phyloP scores from a whole-genome alignment of 2,888 invertebrate species.

The Apodemia mormo region DNA sequence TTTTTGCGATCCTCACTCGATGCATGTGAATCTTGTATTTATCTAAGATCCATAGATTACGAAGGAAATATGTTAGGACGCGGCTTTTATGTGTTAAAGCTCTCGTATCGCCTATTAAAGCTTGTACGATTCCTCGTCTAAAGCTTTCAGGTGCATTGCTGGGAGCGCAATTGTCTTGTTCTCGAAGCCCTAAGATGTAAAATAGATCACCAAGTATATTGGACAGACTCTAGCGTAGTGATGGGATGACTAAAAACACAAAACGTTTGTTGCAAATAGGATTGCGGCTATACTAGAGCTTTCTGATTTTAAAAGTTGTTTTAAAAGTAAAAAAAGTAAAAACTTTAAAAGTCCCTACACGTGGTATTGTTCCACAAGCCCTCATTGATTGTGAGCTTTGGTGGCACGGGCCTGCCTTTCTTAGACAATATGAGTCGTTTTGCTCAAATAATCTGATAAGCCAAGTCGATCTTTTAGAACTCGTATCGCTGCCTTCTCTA shows the following conservation, averaged over 20 bases:
- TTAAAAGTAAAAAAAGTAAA: too few relatives aligned
- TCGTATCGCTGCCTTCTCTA: background rate
- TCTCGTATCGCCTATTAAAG: constrained; percentile 25
- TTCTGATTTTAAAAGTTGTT: background rate
- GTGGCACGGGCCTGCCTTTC: constrained; percentile 28
- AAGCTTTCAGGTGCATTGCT: constrained; percentile 34
- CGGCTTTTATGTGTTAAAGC: constrained; percentile 28
- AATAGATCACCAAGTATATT: constrained; percentile 21
- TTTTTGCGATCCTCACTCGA: constrained; percentile 33
- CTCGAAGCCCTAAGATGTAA: constrained; percentile 21
- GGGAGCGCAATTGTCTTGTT: constrained; percentile 23
- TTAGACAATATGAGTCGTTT: constrained; percentile 2
- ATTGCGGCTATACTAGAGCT: background rate
- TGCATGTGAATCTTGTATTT: constrained; percentile 32
- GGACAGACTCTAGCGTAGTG: constrained; percentile 35
- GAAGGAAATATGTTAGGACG: constrained; percentile 13
- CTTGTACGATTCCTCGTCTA: constrained; percentile 25
- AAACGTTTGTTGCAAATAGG: constrained; percentile 35
- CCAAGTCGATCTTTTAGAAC: background rate
- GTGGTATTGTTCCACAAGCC: background rate
- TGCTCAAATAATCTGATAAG: constrained; percentile 24
- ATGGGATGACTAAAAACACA: constrained; percentile 28
- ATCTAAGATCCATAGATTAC: constrained; percentile 21
- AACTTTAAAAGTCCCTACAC: background rate
- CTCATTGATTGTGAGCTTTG: constrained; percentile 11